Evolutionary conservation across 92 coral and sea anemone species (phyloP).

Genomic region (Umimayanthus chanpuru): DNA sequence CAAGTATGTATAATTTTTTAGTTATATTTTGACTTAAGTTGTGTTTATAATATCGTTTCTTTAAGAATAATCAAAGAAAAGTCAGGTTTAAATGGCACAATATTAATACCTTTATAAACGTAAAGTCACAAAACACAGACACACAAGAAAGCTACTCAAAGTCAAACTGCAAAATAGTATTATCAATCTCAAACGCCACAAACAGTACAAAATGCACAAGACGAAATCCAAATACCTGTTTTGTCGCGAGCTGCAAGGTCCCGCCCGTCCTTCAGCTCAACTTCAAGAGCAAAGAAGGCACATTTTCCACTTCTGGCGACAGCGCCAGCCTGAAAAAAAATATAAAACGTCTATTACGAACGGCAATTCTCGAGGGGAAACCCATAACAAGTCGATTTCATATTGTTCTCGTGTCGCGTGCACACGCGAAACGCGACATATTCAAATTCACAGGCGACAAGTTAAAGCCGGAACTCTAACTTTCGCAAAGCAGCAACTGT

Average conservation of each 20-base stretch:
- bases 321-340: constrained; percentile 85
- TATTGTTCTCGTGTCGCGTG: constrained; percentile 7
- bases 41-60: not conserved
- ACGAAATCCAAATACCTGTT: constrained; percentile 72
- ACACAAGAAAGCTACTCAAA: not conserved
- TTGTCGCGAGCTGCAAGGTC: constrained; percentile 99
- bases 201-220: not conserved
- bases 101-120: not conserved
- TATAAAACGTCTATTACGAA: constrained; percentile 8
- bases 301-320: constrained; percentile 98
- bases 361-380: constrained; percentile 43
- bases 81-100: not conserved
- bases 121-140: not conserved
- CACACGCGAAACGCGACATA: not conserved
- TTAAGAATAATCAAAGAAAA: not conserved
- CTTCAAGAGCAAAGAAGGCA: constrained; percentile 98
- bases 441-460: not conserved
- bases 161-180: not conserved
- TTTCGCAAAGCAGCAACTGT: not conserved
- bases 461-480: not conserved
- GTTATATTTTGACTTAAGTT: not conserved
- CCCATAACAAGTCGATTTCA: constrained; percentile 20
- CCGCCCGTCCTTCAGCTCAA: constrained; percentile 98
- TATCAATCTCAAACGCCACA: not conserved
- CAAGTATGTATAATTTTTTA: not conserved